phyloP scores from a whole-genome alignment of 1,140 invertebrate species.

The Neodiprion fabricii region DNA sequence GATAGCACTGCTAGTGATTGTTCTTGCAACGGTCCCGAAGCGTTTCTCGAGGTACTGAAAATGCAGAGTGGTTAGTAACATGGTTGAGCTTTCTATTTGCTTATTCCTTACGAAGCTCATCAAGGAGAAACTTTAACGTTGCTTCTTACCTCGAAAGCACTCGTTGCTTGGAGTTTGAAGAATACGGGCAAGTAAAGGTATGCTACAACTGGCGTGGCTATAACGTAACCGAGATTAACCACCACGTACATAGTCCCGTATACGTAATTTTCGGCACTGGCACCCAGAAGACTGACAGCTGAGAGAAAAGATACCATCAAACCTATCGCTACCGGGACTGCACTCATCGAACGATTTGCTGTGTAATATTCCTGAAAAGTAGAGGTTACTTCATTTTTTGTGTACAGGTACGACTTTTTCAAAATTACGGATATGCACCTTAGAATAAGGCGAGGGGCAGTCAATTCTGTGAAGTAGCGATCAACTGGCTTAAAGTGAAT shows the following conservation, averaged over 20 bases:
- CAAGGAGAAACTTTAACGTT: background rate
- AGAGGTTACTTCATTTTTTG: too few relatives aligned
- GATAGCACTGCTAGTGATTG: conserved; percentile 78
- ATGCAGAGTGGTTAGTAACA: conserved; percentile 23
- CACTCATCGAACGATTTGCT: conserved; percentile 78
- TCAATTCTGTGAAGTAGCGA: too few relatives aligned
- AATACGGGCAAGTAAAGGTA: conserved; percentile 89
- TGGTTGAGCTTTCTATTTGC: background rate
- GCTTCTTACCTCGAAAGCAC: conserved; percentile 81
- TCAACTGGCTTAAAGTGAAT: too few relatives aligned
- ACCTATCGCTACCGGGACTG: conserved; percentile 82
- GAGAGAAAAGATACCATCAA: conserved; percentile 96
- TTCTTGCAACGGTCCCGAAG: conserved; percentile 74
- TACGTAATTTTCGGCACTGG: conserved; percentile 84
- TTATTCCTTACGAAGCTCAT: background rate
- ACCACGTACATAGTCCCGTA: conserved; percentile 81
- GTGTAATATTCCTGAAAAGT: conserved; percentile 77
- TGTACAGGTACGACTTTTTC: too few relatives aligned
- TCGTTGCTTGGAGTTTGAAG: conserved; percentile 82
- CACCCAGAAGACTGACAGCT: conserved; percentile 87
- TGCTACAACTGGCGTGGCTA: conserved; percentile 82
- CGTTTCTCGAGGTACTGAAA: conserved; percentile 81
- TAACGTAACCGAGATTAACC: conserved; percentile 81
- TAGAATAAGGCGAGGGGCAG: too few relatives aligned
- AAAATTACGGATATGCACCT: too few relatives aligned